Conservation (phyloP, 1,140 invertebrate genomes). For the Orius insidiosus region DNA sequence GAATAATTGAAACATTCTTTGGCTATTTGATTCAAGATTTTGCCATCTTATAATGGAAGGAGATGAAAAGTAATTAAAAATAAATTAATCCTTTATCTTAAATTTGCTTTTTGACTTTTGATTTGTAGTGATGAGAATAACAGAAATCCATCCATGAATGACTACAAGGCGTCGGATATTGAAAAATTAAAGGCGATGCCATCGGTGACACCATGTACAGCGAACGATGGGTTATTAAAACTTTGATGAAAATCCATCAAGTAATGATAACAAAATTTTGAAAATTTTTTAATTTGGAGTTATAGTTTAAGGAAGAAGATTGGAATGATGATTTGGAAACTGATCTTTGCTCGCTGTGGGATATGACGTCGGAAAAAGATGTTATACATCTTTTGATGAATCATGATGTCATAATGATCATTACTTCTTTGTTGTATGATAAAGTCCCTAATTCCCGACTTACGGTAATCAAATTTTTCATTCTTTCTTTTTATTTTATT, state of each 20-base stretch:
- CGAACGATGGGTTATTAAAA: constrained; percentile 49
- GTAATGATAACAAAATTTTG: constrained; percentile 21
- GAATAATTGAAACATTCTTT: too few species aligned
- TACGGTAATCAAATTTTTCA: constrained; percentile 25
- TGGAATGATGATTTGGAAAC: constrained; percentile 39
- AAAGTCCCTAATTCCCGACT: constrained; percentile 31
- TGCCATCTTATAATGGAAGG: too few species aligned
- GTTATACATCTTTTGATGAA: constrained; percentile 45
- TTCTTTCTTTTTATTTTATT: constrained; percentile 5
- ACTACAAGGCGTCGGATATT: constrained; percentile 26
- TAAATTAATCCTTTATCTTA: too few species aligned
- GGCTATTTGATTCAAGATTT: too few species aligned
- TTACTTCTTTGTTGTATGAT: constrained; percentile 18
- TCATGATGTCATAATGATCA: constrained; percentile 41
- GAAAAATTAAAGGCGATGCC: constrained; percentile 44
- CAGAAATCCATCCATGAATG: constrained; percentile 8
- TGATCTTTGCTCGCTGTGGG: constrained; percentile 55
- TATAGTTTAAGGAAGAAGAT: constrained; percentile 26
- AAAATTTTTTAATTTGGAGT: constrained; percentile 3
- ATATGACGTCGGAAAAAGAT: constrained; percentile 55
- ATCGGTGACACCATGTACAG: constrained; percentile 59
- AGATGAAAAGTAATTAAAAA: too few species aligned
- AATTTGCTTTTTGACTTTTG: too few species aligned
- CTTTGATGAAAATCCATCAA: constrained; percentile 32
- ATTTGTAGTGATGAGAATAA: constrained; percentile 7